Conservation (phyloP, 2,797 vertebrate species). For the Intellagama lesueurii region DNA sequence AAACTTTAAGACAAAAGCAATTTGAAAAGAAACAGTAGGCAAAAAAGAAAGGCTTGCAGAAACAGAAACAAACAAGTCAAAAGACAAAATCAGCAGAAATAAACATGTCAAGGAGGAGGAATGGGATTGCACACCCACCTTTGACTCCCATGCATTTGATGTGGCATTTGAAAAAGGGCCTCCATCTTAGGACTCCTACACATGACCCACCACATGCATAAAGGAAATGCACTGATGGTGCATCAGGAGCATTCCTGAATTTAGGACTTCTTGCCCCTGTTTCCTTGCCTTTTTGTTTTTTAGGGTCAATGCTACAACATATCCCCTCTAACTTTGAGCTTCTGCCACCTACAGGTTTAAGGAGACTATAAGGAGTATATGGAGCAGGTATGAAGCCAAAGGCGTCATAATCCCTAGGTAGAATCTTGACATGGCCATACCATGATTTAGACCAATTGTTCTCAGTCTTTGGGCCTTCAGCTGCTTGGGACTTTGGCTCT, state of each 20-base stretch:
- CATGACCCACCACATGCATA: neutral
- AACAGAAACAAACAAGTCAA: neutral
- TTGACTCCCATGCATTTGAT: neutral
- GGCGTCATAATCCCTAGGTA: neutral
- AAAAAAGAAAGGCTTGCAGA: neutral
- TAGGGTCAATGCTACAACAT: neutral
- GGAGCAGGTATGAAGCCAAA: neutral
- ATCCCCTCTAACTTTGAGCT: neutral
- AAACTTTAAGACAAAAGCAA: too few relatives aligned
- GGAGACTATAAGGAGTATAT: too few relatives aligned
- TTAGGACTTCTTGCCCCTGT: neutral
- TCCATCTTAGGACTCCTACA: neutral
- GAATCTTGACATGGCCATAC: neutral
- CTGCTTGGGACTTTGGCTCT: too few relatives aligned
- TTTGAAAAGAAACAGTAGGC: neutral
- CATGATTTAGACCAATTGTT: too few relatives aligned
- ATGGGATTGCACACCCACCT: neutral
- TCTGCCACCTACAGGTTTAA: neutral
- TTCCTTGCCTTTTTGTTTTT: neutral
- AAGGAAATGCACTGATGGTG: too few relatives aligned
- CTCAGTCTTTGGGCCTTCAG: too few relatives aligned
- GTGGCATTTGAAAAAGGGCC: neutral
- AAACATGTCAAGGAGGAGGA: neutral
- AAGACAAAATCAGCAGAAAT: neutral
- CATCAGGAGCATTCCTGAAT: neutral